Conservation (phyloP, 2,888 invertebrate genomes). For the Drosophila atroscutellata region DNA sequence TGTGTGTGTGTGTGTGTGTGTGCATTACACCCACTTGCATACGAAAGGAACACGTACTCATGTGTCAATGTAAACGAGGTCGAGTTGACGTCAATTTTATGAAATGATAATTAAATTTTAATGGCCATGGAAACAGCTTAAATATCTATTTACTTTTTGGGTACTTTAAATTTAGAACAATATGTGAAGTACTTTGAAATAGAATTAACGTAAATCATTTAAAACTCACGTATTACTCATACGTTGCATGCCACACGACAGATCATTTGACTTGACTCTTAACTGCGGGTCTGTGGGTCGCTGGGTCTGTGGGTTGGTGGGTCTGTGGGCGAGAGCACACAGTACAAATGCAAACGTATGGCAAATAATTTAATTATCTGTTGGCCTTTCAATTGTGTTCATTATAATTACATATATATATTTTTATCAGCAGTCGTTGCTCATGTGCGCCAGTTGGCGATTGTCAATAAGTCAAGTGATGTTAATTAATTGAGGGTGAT, state of each 20-base stretch:
- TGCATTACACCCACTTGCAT: neutral
- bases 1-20: neutral
- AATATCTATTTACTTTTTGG: conserved; percentile 1
- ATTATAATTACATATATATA: conserved; percentile 74
- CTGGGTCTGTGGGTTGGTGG: neutral
- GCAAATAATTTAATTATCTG: conserved; percentile 73
- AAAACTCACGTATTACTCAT: conserved; percentile 25
- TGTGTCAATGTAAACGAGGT: conserved; percentile 9
- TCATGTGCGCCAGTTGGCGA: conserved; percentile 57
- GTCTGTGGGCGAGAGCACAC: conserved; percentile 16
- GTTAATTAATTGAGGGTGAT: conserved; percentile 80
- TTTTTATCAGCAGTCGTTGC: conserved; percentile 62
- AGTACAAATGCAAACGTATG: conserved; percentile 39
- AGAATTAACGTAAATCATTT: conserved; percentile 14
- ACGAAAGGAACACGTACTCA: conserved; percentile 1
- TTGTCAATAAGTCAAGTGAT: conserved; percentile 82
- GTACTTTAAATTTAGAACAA: neutral
- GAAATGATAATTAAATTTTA: conserved; percentile 26
- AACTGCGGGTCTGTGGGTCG: conserved; percentile 16
- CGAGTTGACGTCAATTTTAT: neutral
- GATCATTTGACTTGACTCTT: conserved; percentile 56
- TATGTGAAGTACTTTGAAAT: neutral
- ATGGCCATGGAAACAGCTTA: neutral
- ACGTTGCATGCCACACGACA: conserved; percentile 41
- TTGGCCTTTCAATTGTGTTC: conserved; percentile 75